Evolutionary conservation across 1,140 invertebrate genomes (phyloP), one percentile per base, ranked within the genome.

Genomic region (Drosophila bifasciata): DNA sequence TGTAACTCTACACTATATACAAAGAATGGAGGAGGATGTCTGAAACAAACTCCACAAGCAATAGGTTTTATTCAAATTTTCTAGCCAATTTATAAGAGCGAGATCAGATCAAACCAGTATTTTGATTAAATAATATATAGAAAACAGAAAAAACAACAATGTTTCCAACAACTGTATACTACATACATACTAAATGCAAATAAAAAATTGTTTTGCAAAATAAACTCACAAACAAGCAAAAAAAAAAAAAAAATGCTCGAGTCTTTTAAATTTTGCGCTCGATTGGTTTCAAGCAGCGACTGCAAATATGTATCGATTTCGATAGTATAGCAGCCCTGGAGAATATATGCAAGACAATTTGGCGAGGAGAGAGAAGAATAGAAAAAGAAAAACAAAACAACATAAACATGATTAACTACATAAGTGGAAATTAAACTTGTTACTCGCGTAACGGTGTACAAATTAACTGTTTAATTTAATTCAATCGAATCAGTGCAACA

Each of bases 121-220:
- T 60, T 59, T 75, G 50, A 15, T 50, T 36, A 40, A 44, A 48
- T 40, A 0, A n/a, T n/a, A n/a, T n/a, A n/a, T n/a, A n/a, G n/a
- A 19, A 50, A 36, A 16, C 21, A 32, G 51, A 43, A 21, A 28
- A 25, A 13, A 25, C 23, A 48, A 52, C 21, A 45, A 39, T 70
- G 40, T 70, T 59, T 8, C 28, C 28, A n/a, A n/a, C 8, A 40
- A 51, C 57, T 68, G 62, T 78, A 76, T 49, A 52, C 73, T 61
- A 77, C 67, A 74, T 61, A 77, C 67, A 74, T 61, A 81, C 44
- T 56, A 39, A 44, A 53, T 53, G 45, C 46, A 73, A 77, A 70
- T 79, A 73, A 77, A 66, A 36, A 41, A 32, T 9, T 9, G 41
- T 40, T 57, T 57, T 56, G 45, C 55, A 43, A 63, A 50, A n/a